Base-by-base conservation (phyloP, 2,888 invertebrate genomes). In the Luffia ferchaultella region DNA sequence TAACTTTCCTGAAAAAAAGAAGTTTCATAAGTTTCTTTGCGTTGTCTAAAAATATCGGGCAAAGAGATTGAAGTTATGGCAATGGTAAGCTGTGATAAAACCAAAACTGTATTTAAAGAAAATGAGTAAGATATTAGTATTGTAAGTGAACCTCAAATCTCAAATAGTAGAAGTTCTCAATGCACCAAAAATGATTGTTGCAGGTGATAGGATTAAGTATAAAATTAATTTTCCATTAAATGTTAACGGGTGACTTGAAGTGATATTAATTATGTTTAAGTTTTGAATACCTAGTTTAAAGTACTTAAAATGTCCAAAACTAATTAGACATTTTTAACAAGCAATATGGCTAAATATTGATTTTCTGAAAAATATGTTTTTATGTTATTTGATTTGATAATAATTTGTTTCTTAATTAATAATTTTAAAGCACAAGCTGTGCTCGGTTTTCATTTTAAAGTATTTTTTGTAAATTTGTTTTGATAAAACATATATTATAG, bases 11-110 rank as follows among this genome's bases (percentile, higher is more conserved):
- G 51, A 51, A 43, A 48, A 20, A 50, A 45, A 50, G 30, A 30
- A 48, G 41, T 48, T 41, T 48, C 41, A 48, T 41, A 48, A 48
- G 20, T 48, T 41, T 48, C 42, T 48, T 30, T 7, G 30, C 30
- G 30, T 30, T 48, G 19, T 45, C 48, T 42, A 47, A 50, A 49
- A 20, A 42, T 53, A 44, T 30, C 51, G n/a, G 43, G 18, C 30
- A 51, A 16, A 52, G 49, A 53, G n/a, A 53, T 53, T 46, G 53
- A 53, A 53, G 53, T 53, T 48, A 53, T 53, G 50, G 50, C 53
- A 51, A 53, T 51, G 53, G 45, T 50, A 51, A 16, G 18, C 40
- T 53, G 53, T 53, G 53, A 53, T 50, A 30, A 42, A 9, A 30
- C 30, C 30, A 30, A 30, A 30, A 30, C 30, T 30, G 30, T 30